phyloP scores from a whole-genome alignment of 2,888 invertebrate species.

The Bembecia ichneumoniformis region DNA sequence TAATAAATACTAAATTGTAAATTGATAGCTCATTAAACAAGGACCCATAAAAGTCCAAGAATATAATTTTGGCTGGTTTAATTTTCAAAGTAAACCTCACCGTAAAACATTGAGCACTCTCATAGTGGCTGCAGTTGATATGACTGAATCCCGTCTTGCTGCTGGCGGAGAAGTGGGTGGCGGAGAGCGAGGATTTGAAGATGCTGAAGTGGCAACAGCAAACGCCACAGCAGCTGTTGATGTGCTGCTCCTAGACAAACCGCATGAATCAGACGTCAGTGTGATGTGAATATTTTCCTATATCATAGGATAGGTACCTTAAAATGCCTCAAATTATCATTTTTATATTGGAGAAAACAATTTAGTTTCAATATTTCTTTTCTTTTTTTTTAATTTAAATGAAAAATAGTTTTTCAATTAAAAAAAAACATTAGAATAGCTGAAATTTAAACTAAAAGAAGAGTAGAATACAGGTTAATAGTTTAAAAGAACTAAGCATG shows the following conservation, averaged over 20 bases:
- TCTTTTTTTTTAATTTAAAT: too few species aligned
- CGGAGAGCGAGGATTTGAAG: constrained; percentile 84
- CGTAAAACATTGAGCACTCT: constrained; percentile 88
- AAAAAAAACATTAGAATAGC: too few species aligned
- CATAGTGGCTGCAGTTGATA: constrained; percentile 95
- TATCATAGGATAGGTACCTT: too few species aligned
- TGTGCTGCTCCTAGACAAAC: constrained; percentile 79
- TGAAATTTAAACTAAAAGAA: neutral
- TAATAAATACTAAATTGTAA: too few species aligned
- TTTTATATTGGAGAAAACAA: too few species aligned
- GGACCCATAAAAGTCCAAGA: too few species aligned
- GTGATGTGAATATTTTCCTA: too few species aligned
- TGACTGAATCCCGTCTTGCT: constrained; percentile 77
- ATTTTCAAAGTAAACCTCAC: constrained; percentile 23
- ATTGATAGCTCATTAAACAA: too few species aligned
- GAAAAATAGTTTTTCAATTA: too few species aligned
- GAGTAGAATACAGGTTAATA: neutral
- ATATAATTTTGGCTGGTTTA: too few species aligned
- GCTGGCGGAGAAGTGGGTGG: constrained; percentile 62
- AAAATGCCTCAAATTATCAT: too few species aligned
- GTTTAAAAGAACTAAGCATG: neutral
- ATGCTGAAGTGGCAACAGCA: constrained; percentile 91
- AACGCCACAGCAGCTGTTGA: constrained; percentile 92
- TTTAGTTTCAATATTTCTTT: too few species aligned
- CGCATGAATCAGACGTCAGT: neutral